These are phyloP conservation scores for Sylvilagus floridanus DNA, from an alignment of 2,797 vertebrate species.

Conservation along the genomic window DNA sequence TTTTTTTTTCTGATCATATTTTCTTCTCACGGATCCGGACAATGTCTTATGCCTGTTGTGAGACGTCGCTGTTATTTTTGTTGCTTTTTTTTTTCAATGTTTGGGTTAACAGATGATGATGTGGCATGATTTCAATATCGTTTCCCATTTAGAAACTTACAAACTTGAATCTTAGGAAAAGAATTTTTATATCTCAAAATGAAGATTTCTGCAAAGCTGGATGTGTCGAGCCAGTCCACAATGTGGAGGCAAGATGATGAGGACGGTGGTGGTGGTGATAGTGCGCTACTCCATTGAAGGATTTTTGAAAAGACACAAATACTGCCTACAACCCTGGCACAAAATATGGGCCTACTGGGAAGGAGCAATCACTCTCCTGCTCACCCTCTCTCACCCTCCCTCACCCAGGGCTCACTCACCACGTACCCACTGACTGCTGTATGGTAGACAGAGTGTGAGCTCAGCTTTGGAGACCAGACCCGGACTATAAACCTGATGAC, in stretches of 20 bases:
- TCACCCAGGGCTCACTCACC: background rate
- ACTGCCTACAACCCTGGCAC: background rate
- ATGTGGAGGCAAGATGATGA: too few relatives aligned
- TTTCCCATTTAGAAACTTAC: conserved; percentile 14
- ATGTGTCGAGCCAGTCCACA: background rate
- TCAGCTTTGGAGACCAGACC: background rate
- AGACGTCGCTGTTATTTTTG: background rate
- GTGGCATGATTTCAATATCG: background rate
- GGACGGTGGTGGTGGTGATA: background rate
- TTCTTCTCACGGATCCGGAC: background rate
- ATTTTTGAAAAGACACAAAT: background rate
- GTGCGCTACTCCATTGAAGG: background rate
- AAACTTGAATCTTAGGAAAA: background rate
- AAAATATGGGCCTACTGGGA: background rate
- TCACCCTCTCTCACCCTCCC: too few relatives aligned
- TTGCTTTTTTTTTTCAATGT: background rate
- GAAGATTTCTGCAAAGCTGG: conserved; percentile 5
- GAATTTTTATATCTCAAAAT: background rate
- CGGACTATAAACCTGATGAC: too few relatives aligned
- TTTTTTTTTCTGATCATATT: background rate
- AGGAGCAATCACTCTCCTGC: too few relatives aligned
- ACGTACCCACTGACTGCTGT: rapidly evolving
- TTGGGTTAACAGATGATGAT: background rate
- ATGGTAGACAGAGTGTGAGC: background rate
- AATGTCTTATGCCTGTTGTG: background rate